Percentiles rank a stretch among this genome's conserved stretches.
phyloP scores from a whole-genome alignment of 2,888 invertebrate species.

The Tinea trinotella region DNA sequence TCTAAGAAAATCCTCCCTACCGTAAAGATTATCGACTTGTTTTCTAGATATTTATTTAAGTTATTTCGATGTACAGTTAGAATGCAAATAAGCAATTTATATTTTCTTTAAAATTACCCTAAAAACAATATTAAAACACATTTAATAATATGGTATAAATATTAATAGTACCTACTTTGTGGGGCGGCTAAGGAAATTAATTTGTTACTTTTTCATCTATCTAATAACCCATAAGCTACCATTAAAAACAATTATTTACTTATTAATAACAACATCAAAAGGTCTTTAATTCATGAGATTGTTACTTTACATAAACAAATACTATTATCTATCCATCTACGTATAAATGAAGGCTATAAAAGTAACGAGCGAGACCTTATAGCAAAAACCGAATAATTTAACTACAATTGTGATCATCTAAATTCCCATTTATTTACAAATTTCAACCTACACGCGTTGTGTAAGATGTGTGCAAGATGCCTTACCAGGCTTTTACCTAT shows the following conservation, averaged over 20 bases:
- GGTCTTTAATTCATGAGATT: neutral
- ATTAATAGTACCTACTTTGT: no score
- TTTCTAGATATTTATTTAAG: slow-evolving; percentile 27
- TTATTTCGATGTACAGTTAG: neutral
- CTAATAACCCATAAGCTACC: no score
- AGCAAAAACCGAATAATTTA: slow-evolving; percentile 4
- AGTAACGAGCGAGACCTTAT: neutral
- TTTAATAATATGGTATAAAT: no score
- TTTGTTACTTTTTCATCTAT: no score
- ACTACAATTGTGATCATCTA: neutral
- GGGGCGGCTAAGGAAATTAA: no score
- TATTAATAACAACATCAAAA: neutral
- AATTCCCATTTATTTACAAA: slow-evolving; percentile 27
- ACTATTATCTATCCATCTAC: neutral
- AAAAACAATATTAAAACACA: no score
- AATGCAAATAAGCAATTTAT: no score
- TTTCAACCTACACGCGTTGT: slow-evolving; percentile 31
- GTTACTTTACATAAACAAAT: slow-evolving; percentile 2
- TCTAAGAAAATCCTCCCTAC: slow-evolving; percentile 30
- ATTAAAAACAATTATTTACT: no score
- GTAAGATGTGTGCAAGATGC: slow-evolving; percentile 24
- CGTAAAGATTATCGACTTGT: slow-evolving; percentile 53
- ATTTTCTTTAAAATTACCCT: no score
- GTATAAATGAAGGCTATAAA: slow-evolving; percentile 1
- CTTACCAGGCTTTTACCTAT: slow-evolving; percentile 32